Conservation (phyloP, 2,113 vertebrate genomes). For the Circaetus cinerascens region DNA sequence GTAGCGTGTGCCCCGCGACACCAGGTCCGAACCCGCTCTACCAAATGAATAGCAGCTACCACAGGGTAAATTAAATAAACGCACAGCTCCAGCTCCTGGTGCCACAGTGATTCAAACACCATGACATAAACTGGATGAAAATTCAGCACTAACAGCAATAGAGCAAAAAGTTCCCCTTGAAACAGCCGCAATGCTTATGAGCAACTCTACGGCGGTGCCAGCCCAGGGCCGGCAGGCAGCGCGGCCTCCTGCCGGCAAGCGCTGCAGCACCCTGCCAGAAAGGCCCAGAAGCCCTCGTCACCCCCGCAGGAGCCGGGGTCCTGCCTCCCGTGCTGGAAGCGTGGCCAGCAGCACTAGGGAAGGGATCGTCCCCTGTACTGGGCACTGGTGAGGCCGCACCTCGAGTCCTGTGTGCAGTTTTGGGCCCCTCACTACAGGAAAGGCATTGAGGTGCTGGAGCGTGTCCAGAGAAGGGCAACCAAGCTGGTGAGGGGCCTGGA, state of each 20-base stretch:
- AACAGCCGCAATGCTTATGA: background rate
- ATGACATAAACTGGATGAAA: background rate
- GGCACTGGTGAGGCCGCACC: background rate
- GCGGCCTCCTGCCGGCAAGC: accelerated
- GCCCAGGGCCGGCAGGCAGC: accelerated
- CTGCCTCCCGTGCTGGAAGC: accelerated
- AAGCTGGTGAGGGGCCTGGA: background rate
- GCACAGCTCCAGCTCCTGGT: background rate
- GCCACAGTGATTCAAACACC: background rate
- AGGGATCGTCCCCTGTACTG: background rate
- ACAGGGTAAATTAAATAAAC: background rate
- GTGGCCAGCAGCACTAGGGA: background rate
- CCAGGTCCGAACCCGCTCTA: background rate
- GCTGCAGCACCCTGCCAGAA: accelerated
- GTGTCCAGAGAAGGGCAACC: background rate
- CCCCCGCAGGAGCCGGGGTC: background rate
- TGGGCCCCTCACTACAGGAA: background rate
- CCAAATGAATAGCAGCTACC: background rate
- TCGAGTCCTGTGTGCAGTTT: background rate
- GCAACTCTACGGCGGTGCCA: accelerated
- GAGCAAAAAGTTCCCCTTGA: background rate
- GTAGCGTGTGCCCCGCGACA: accelerated
- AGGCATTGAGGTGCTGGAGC: background rate
- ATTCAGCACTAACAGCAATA: background rate
- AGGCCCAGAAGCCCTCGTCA: background rate